phyloP scores from a whole-genome alignment of 1,140 invertebrate species.

The Sinonovacula constricta region DNA sequence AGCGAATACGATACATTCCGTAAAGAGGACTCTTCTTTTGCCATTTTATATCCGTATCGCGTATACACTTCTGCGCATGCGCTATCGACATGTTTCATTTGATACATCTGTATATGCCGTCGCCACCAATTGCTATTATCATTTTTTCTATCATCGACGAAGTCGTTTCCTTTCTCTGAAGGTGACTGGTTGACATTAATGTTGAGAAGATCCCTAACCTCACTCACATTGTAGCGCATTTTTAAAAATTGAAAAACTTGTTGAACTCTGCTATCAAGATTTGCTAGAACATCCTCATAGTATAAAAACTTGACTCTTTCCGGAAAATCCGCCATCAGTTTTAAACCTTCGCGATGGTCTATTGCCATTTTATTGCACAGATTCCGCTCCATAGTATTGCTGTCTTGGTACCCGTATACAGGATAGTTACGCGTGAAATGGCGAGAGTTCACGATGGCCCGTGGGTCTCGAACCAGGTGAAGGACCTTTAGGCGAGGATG shows the following conservation, averaged over 20 bases:
- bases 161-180: slow-evolving; percentile 29
- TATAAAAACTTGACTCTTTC: slow-evolving; percentile 16
- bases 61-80: slow-evolving; percentile 10
- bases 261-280: slow-evolving; percentile 32
- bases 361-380: slow-evolving; percentile 44
- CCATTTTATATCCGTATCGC: slow-evolving; percentile 21
- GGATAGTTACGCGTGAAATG: slow-evolving; percentile 38
- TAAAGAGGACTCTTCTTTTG: too few species aligned
- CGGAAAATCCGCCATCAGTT: slow-evolving; percentile 13
- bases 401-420: neutral
- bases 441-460: slow-evolving; percentile 42
- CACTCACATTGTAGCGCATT: neutral
- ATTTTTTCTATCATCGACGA: slow-evolving; percentile 16
- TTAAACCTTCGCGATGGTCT: slow-evolving; percentile 1
- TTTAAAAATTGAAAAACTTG: slow-evolving; percentile 6
- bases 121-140: slow-evolving; percentile 38
- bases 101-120: slow-evolving; percentile 11
- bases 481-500: slow-evolving; percentile 35
- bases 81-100: slow-evolving; percentile 1
- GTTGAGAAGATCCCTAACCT: neutral
- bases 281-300: slow-evolving; percentile 31
- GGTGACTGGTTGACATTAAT: slow-evolving; percentile 21
- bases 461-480: slow-evolving; percentile 43
- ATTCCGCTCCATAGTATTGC: slow-evolving; percentile 15
- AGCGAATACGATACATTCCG: too few species aligned